A percentile compares a stretch with the other conserved stretches of the same genome.
phyloP scores from a whole-genome alignment of 2,888 invertebrate genomes.

The Tetropium fuscum region DNA sequence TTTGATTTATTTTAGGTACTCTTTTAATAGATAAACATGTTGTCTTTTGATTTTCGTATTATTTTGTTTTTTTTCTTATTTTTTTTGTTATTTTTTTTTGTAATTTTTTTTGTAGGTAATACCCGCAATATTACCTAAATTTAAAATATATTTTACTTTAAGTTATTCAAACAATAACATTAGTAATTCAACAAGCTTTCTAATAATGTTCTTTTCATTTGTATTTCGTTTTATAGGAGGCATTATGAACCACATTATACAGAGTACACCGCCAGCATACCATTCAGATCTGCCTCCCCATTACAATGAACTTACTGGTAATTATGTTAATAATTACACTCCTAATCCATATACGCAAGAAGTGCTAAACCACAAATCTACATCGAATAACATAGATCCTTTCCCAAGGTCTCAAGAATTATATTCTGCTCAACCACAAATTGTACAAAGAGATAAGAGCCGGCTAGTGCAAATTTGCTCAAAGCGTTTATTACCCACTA shows the following conservation, averaged over 20 bases:
- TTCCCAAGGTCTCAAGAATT: constrained; percentile 22
- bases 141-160: no score
- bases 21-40: no score
- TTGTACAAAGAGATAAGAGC: constrained; percentile 6
- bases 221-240: constrained; percentile 30
- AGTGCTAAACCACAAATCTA: constrained; percentile 28
- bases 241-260: constrained; percentile 32
- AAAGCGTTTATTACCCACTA: constrained; percentile 80
- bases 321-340: constrained; percentile 27
- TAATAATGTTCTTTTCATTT: no score
- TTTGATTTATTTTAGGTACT: no score
- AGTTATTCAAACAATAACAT: no score
- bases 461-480: constrained; percentile 71
- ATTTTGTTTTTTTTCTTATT: no score
- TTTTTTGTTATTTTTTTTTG: no score
- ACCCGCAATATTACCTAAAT: no score
- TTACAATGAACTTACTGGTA: constrained; percentile 34
- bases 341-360: constrained; percentile 16
- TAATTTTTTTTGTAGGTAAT: no score
- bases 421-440: neutral
- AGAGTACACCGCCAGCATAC: constrained; percentile 34
- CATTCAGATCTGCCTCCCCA: constrained; percentile 38
- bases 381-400: constrained; percentile 24
- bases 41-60: no score
- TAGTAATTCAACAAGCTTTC: no score